A percentile compares a stretch with the other conserved stretches of the same genome.
phyloP scores from a whole-genome alignment of 2,797 vertebrate genomes.

The Heteromormyrus szaboi region DNA sequence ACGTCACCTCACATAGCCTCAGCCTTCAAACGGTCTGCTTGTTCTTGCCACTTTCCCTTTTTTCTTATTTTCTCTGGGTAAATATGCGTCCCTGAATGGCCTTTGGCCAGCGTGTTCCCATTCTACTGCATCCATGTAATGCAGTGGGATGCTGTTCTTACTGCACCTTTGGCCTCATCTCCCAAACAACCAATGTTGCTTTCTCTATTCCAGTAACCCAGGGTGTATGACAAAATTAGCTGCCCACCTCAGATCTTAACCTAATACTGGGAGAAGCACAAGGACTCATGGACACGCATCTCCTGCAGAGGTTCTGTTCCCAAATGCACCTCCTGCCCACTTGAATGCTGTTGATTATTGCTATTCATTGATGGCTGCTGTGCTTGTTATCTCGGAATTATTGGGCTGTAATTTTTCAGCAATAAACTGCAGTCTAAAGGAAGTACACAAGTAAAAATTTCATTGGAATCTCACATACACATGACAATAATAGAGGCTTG shows the following conservation, averaged over 20 bases:
- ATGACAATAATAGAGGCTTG: neutral
- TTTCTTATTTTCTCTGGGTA: neutral
- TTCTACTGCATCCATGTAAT: neutral
- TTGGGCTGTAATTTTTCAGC: neutral
- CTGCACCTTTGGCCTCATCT: neutral
- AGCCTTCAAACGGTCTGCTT: neutral
- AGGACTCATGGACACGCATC: neutral
- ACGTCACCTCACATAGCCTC: neutral
- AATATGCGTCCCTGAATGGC: neutral
- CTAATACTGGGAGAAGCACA: neutral
- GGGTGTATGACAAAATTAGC: neutral
- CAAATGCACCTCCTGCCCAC: neutral
- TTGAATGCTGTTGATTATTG: neutral
- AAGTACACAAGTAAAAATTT: neutral
- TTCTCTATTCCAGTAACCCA: neutral
- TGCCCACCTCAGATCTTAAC: neutral
- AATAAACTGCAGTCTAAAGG: neutral
- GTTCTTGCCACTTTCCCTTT: neutral
- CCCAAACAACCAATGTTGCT: neutral
- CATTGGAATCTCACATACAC: neutral
- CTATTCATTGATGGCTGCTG: neutral
- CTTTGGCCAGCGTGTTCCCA: neutral
- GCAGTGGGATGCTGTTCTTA: neutral
- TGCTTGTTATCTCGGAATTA: neutral
- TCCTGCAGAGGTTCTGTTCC: neutral